These are phyloP conservation scores for Acrocephalus scirpaceus DNA, from an alignment of 2,797 vertebrate genomes.

Conservation along the genomic window DNA sequence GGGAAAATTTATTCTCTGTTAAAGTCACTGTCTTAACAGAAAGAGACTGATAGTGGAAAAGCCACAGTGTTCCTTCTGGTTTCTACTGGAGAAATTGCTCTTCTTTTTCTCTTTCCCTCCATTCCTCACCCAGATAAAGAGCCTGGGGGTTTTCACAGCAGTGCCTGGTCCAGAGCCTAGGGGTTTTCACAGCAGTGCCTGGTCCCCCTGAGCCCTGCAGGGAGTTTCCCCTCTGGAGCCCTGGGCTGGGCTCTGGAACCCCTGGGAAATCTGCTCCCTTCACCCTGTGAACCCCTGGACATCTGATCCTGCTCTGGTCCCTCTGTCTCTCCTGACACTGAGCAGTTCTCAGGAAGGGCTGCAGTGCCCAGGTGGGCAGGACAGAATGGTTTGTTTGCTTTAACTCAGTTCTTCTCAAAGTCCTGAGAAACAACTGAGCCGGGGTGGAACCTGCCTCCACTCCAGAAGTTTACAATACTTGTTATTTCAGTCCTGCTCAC, in stretches of 20 bases:
- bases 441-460: neutral
- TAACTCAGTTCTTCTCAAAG: neutral
- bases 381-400: neutral
- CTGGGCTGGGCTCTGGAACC: neutral
- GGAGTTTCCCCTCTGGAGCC: neutral
- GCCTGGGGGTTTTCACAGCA: neutral
- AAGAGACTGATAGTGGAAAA: neutral
- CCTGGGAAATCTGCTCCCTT: neutral
- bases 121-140: neutral
- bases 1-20: neutral
- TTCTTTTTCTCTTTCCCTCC: neutral
- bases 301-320: fast-evolving
- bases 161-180: neutral
- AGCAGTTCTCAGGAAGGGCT: neutral
- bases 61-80: neutral
- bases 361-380: neutral
- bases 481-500: neutral
- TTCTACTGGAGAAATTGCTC: neutral
- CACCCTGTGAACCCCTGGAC: no score
- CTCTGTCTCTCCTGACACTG: neutral
- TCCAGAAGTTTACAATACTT: neutral
- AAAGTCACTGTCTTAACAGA: neutral
- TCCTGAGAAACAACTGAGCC: neutral
- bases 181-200: neutral
- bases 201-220: neutral